A percentile compares a stretch with the other conserved stretches of the same genome.
phyloP scores from a whole-genome alignment of 2,888 invertebrate species.

The Acanthoscelides obtectus region DNA sequence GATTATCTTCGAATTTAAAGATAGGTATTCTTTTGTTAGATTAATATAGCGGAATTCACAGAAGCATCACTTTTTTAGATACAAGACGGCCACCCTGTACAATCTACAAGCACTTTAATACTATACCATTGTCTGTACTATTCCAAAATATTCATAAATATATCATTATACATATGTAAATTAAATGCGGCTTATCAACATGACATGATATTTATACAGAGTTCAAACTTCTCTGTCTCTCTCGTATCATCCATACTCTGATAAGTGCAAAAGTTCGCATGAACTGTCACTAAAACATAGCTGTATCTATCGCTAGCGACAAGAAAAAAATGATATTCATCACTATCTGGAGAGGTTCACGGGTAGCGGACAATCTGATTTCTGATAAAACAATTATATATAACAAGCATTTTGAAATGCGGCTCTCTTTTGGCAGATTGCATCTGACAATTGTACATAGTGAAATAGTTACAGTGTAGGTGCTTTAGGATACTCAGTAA shows the following conservation, averaged over 20 bases:
- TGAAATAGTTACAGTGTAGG: not conserved
- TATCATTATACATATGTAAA: not conserved
- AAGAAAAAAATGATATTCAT: not conserved
- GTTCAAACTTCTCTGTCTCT: not conserved
- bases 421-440: not conserved
- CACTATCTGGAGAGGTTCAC: slow-evolving; percentile 10
- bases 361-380: slow-evolving; percentile 13
- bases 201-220: not conserved
- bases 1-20: no score
- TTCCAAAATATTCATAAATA: no score
- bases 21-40: no score
- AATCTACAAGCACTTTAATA: not conserved
- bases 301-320: not conserved
- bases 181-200: not conserved
- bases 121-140: not conserved
- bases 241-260: not conserved
- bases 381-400: slow-evolving; percentile 19
- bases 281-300: not conserved
- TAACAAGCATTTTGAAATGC: slow-evolving; percentile 6
- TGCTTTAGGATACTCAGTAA: not conserved
- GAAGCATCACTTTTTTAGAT: no score
- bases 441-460: not conserved
- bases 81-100: no score
- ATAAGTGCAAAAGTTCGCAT: not conserved
- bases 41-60: no score